Base-by-base conservation (phyloP, 2,113 vertebrate genomes). In the Bambusicola thoracicus region DNA sequence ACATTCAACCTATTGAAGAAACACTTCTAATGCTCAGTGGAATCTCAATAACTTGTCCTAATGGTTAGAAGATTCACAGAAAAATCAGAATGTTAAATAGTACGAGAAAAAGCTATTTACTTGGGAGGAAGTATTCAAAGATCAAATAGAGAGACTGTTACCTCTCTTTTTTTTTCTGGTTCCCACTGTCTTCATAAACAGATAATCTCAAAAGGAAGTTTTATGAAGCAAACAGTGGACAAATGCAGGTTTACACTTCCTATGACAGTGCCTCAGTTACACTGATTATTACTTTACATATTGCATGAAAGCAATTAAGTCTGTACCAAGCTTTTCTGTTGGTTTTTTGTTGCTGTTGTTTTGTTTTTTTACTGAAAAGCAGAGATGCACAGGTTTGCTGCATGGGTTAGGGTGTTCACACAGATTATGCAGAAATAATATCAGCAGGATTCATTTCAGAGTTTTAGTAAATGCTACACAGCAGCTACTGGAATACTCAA, bases 391-490 rank as follows among this genome's bases (percentile, higher is more conserved):
- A 92, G 80, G 18, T 25, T 25, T 44, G 32, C 44, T 77, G 6
- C 38, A 58, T 79, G 58, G 25, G 27, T 49, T 43, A 36, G 62
- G 44, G 4, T 8, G 17, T 58, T 81, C 70, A 48, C 48, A 58
- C 41, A 38, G 66, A 87, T 89, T 89, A 87, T 51, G 46, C 49
- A 83, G 62, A 77, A 79, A 36, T 2, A 1, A 10, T 43, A 92
- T 61, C 51, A 93, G 53, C 81, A 91, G 72, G 59, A 56, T 92
- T 89, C 12, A 0, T 77, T 81, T 90, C 85, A 82, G 77, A 87
- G 90, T 89, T 83, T 73, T 63, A 87, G 61, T 40, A 90, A 96
- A 95, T 85, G 68, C 44, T 85, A 44, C 66, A 32, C 34, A 91
- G 76, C 55, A 74, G 67, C 75, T 81, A 90, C 58, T 63, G 58